phyloP scores from a whole-genome alignment of 2,888 invertebrate genomes.

The Beris chalybata region DNA sequence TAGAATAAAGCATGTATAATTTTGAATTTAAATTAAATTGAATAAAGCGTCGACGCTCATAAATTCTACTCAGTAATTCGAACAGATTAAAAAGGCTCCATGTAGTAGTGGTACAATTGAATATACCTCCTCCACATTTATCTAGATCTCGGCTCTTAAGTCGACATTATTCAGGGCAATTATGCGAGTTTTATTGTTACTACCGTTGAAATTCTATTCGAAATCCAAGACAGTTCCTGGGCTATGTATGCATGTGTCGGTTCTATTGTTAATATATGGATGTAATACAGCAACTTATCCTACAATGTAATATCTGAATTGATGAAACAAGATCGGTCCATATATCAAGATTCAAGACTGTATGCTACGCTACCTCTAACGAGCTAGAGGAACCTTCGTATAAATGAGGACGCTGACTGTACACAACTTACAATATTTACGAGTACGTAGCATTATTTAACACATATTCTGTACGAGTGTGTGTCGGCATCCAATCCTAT shows the following conservation, averaged over 20 bases:
- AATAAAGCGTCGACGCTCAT: conserved; percentile 16
- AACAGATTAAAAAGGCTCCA: conserved; percentile 16
- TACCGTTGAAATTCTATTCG: conserved; percentile 3
- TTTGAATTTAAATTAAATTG: conserved; percentile 13
- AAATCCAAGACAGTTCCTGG: no score
- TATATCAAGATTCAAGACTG: no score
- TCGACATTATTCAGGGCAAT: conserved; percentile 30
- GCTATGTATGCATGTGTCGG: no score
- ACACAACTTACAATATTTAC: neutral
- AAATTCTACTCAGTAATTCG: conserved; percentile 27
- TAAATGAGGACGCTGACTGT: no score
- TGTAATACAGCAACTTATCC: no score
- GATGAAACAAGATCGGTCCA: no score
- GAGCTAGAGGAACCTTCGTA: no score
- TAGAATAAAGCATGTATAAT: conserved; percentile 7
- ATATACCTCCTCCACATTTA: conserved; percentile 30
- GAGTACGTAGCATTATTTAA: conserved; percentile 5
- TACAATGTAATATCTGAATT: no score
- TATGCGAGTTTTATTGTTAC: conserved; percentile 30
- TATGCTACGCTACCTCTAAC: no score
- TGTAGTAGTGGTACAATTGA: conserved; percentile 11
- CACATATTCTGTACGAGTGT: neutral
- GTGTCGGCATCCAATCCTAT: neutral
- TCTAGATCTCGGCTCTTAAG: conserved; percentile 13
- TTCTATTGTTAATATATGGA: no score